A percentile compares a stretch with the other conserved stretches of the same genome.
Conservation (phyloP, 2,113 vertebrate species). For the Carettochelys insculpta region DNA sequence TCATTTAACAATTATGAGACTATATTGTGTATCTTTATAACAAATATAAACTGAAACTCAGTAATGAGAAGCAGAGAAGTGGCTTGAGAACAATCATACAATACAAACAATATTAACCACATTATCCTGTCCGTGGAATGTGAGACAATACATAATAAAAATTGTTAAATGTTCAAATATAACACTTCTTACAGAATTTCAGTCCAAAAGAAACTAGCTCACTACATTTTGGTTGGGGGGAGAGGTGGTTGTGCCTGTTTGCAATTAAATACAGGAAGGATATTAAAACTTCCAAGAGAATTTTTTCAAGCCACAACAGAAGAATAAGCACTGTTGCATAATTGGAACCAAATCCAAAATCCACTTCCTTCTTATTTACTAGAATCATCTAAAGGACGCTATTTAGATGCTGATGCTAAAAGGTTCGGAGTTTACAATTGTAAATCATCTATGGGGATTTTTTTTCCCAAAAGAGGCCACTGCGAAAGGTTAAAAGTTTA, state of each 20-base stretch:
- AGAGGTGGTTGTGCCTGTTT: conserved; percentile 57
- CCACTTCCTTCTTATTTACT: conserved; percentile 84
- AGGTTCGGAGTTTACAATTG: conserved; percentile 70
- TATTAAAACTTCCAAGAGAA: conserved; percentile 80
- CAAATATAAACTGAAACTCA: conserved; percentile 17
- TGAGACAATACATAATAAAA: conserved; percentile 32
- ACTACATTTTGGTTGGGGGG: conserved; percentile 56
- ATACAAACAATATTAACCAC: conserved; percentile 39
- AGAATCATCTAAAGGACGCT: conserved; percentile 80
- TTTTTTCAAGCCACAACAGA: conserved; percentile 84
- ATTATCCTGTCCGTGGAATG: conserved; percentile 4
- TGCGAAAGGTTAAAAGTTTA: conserved; percentile 77
- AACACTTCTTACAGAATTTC: conserved; percentile 60
- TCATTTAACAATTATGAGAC: neutral
- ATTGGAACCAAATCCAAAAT: conserved; percentile 82
- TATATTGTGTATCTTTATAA: neutral
- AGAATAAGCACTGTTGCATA: conserved; percentile 77
- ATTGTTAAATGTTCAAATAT: conserved; percentile 38
- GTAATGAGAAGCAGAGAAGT: conserved; percentile 41
- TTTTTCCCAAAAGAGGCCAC: conserved; percentile 69
- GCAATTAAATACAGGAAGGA: conserved; percentile 84
- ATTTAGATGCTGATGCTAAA: conserved; percentile 74
- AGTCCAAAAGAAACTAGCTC: conserved; percentile 58
- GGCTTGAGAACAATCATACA: conserved; percentile 32
- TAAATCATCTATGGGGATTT: conserved; percentile 66